Percentiles rank a stretch among this genome's conserved stretches.
These are phyloP conservation scores for Plebejus argus DNA, from an alignment of 2,888 invertebrate species.

Conservation along the genomic window DNA sequence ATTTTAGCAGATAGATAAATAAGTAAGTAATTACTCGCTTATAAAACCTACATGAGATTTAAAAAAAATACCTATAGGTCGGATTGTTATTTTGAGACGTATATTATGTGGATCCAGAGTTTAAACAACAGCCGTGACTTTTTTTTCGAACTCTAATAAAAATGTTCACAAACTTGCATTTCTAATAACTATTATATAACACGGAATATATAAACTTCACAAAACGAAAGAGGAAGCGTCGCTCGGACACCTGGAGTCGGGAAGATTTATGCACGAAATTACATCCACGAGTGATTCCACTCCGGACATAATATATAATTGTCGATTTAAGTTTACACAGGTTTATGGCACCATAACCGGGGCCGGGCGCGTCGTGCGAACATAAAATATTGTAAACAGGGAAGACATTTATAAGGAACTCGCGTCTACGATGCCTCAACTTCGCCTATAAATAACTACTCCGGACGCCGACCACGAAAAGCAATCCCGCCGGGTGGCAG, in stretches of 20 bases:
- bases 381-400: constrained; percentile 26
- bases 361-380: constrained; percentile 1
- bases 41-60: not conserved
- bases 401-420: constrained; percentile 29
- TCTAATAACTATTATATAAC: no score
- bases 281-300: not conserved
- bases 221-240: not conserved
- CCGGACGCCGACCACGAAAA: constrained; percentile 74
- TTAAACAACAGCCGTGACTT: no score
- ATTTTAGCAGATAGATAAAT: not conserved
- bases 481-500: constrained; percentile 74
- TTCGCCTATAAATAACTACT: constrained; percentile 74
- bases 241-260: not conserved
- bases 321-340: not conserved
- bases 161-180: no score
- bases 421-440: constrained; percentile 54
- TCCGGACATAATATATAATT: constrained; percentile 12
- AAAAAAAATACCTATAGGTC: not conserved
- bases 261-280: not conserved
- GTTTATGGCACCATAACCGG: constrained; percentile 4
- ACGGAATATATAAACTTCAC: not conserved
- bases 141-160: no score
- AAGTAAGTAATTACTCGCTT: not conserved
- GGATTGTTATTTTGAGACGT: not conserved
- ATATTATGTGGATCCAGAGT: no score